Conservation (phyloP, 2,113 vertebrate genomes). For the Pachyramphus minor region DNA sequence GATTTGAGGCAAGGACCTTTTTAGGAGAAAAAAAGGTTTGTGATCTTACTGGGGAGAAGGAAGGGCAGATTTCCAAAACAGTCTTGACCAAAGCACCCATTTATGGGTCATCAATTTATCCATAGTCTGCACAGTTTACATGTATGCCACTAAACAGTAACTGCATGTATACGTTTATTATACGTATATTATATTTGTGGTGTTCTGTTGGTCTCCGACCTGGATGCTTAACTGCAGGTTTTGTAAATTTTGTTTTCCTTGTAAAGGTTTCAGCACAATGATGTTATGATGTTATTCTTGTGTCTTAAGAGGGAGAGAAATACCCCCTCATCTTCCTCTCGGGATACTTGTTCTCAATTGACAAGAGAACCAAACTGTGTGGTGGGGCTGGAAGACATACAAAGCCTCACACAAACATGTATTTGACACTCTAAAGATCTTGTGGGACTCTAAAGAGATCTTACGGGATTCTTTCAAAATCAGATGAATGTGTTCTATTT, state of each 20-base stretch:
- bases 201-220: background rate
- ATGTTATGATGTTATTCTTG: background rate
- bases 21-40: background rate
- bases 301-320: background rate
- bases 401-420: background rate
- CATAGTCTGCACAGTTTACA: background rate
- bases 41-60: background rate
- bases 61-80: background rate
- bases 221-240: background rate
- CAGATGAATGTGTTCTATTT: background rate
- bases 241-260: background rate
- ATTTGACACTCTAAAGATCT: background rate
- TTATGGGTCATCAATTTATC: background rate
- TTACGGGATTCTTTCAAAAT: constrained; percentile 15
- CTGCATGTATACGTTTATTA: background rate
- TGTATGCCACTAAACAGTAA: background rate
- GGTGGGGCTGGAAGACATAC: background rate
- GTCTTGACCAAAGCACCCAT: background rate
- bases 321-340: background rate
- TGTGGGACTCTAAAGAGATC: background rate
- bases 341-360: background rate
- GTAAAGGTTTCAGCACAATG: background rate
- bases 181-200: background rate
- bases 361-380: background rate
- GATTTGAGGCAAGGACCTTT: background rate